Evolutionary conservation across 2,888 invertebrate genomes (phyloP).

Genomic region (Drosophila conformis): DNA sequence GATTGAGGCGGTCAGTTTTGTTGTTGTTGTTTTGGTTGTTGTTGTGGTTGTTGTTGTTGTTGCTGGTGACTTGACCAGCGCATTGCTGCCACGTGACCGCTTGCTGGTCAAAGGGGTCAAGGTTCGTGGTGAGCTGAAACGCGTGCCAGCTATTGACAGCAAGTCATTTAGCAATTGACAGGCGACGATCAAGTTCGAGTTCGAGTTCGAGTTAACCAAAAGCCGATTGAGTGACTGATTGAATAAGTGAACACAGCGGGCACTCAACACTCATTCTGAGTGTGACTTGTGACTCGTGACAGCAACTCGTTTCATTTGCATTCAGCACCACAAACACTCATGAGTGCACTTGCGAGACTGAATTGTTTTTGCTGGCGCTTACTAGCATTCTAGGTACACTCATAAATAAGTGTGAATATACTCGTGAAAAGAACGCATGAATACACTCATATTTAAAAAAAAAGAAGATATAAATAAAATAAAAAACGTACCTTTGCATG

Average conservation of each 20-base stretch:
- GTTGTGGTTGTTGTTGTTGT: neutral
- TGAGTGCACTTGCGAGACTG: neutral
- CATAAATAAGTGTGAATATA: neutral
- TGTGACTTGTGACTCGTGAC: slow-evolving; percentile 8
- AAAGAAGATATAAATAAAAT: neutral
- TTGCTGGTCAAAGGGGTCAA: slow-evolving; percentile 36
- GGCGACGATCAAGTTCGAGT: slow-evolving; percentile 13
- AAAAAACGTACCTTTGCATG: neutral
- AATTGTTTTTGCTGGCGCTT: neutral
- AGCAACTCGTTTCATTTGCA: slow-evolving; percentile 6
- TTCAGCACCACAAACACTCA: neutral
- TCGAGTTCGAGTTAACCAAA: slow-evolving; percentile 1
- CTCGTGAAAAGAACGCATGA: neutral
- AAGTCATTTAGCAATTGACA: slow-evolving; percentile 26
- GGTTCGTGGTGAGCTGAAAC: slow-evolving; percentile 24
- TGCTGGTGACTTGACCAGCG: slow-evolving; percentile 37
- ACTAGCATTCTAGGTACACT: neutral
- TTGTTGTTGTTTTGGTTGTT: neutral
- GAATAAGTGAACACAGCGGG: slow-evolving; percentile 35
- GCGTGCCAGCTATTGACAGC: slow-evolving; percentile 37
- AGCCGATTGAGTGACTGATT: slow-evolving; percentile 41
- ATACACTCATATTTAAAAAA: neutral
- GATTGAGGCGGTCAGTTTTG: slow-evolving; percentile 42
- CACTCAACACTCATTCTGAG: neutral
- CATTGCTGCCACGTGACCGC: slow-evolving; percentile 32